Evolutionary conservation across 2,113 vertebrate genomes (phyloP).

Genomic region (Pseudonaja textilis): DNA sequence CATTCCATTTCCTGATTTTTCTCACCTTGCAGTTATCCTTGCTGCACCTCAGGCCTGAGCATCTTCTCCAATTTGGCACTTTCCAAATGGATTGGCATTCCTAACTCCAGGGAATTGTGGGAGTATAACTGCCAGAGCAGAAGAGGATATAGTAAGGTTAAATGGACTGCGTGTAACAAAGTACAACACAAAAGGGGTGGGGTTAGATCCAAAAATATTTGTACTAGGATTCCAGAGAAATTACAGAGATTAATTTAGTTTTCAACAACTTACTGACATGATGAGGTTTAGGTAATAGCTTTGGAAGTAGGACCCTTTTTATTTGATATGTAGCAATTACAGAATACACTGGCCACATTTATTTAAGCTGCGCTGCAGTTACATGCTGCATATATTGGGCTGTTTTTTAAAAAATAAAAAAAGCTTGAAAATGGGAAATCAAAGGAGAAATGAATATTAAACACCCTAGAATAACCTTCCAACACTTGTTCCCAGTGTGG

Average conservation of each 20-base stretch:
- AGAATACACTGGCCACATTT: background rate
- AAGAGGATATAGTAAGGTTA: background rate
- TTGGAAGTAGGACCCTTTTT: background rate
- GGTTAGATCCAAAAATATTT: background rate
- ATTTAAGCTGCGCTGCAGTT: background rate
- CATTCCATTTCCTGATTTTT: background rate
- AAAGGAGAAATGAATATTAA: background rate
- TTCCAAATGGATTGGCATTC: background rate
- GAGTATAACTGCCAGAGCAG: background rate
- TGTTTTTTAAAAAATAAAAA: background rate
- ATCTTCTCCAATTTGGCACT: background rate
- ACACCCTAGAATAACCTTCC: background rate
- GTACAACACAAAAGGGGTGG: background rate
- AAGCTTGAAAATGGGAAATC: slow-evolving; percentile 4
- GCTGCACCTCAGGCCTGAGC: background rate
- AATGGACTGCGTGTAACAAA: background rate
- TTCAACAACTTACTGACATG: background rate
- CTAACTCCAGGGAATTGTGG: background rate
- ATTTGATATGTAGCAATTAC: background rate
- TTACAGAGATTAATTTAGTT: background rate
- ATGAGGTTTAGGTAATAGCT: background rate
- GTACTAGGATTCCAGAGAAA: background rate
- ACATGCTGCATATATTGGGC: too few relatives aligned
- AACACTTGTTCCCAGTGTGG: background rate
- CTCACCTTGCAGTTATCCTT: background rate